Evolutionary conservation across 2,797 vertebrate genomes (phyloP).

Genomic region (Setipinna tenuifilis): DNA sequence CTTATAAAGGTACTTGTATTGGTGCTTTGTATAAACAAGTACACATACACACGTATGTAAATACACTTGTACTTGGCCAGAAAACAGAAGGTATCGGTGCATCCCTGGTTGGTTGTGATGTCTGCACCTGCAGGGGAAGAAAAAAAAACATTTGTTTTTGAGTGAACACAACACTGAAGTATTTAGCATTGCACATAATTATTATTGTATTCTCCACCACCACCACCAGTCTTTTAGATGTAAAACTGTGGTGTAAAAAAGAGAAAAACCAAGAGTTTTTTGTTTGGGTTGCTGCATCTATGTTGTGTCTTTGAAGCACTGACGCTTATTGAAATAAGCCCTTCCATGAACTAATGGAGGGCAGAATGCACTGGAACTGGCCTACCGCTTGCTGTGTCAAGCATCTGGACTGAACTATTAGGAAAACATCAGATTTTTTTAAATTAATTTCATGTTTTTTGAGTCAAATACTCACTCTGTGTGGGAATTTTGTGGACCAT

Average conservation of each 20-base stretch:
- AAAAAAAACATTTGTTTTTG: not conserved
- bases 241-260: not conserved
- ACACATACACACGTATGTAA: too few relatives aligned
- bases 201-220: conserved; percentile 1
- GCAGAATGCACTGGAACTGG: not conserved
- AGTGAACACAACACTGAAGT: conserved; percentile 21
- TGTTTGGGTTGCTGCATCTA: not conserved
- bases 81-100: too few relatives aligned
- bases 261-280: not conserved
- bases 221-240: not conserved
- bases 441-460: not conserved
- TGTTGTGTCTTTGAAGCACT: conserved; percentile 15
- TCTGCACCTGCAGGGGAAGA: not conserved
- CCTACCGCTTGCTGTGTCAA: not conserved
- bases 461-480: not conserved
- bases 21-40: too few relatives aligned
- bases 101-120: not conserved
- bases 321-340: not conserved
- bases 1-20: too few relatives aligned
- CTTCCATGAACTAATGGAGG: not conserved
- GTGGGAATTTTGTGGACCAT: conserved; percentile 15
- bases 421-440: not conserved
- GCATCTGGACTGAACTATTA: not conserved
- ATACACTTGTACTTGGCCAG: too few relatives aligned
- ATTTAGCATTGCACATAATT: conserved; percentile 9